phyloP scores from a whole-genome alignment of 2,888 invertebrate genomes.

The Nephrotoma guestfalica region DNA sequence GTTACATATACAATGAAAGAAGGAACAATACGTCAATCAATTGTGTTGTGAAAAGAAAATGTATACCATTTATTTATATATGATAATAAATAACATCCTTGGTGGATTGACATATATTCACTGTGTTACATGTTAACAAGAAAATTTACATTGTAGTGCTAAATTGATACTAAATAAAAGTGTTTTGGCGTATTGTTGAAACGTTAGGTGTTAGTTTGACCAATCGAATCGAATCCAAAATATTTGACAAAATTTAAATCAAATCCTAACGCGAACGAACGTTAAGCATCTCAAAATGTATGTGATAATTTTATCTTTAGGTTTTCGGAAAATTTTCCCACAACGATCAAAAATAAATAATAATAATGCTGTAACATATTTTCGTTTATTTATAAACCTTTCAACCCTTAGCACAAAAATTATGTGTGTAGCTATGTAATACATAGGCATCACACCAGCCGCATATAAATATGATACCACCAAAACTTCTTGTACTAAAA shows the following conservation, averaged over 20 bases:
- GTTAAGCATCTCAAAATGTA: not conserved
- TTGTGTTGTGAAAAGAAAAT: not conserved
- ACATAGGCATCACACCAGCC: not conserved
- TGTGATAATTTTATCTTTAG: not conserved
- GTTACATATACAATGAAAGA: not conserved
- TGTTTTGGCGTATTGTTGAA: not conserved
- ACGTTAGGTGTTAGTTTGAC: not conserved
- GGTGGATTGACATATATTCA: not conserved
- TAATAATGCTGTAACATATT: not conserved
- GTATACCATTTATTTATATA: not conserved
- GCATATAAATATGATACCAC: not conserved
- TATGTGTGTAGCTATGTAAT: not conserved
- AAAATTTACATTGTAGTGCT: not conserved
- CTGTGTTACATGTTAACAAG: not conserved
- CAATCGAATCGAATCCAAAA: not conserved
- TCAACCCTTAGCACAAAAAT: not conserved
- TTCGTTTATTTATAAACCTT: not conserved
- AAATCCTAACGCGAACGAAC: not conserved
- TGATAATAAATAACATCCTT: not conserved
- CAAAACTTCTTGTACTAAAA: not conserved
- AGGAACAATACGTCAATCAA: not conserved
- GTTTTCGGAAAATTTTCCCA: not conserved
- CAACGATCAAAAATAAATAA: not conserved
- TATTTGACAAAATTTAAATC: not conserved
- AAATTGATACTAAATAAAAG: not conserved